These are phyloP conservation scores for Hyppa rectilinea DNA, from an alignment of 2,888 invertebrate genomes.

Conservation along the genomic window DNA sequence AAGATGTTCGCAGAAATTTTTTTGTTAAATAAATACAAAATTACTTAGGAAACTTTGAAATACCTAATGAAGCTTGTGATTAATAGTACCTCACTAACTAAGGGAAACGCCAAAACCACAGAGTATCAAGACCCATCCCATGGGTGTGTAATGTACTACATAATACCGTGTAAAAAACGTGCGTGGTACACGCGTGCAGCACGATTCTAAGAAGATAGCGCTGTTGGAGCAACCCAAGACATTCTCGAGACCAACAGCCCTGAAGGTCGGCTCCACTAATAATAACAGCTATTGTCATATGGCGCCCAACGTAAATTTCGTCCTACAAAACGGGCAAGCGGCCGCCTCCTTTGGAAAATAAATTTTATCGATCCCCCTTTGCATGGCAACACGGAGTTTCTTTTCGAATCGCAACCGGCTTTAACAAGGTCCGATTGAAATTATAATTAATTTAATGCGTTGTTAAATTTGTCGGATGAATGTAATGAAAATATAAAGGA, in stretches of 20 bases:
- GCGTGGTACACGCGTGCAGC: slow-evolving; percentile 80
- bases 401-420: slow-evolving; percentile 37
- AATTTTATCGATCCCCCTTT: slow-evolving; percentile 71
- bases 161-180: slow-evolving; percentile 80
- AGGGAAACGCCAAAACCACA: not conserved
- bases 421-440: slow-evolving; percentile 39
- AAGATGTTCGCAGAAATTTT: not conserved
- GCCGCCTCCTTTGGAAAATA: slow-evolving; percentile 32
- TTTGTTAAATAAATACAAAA: slow-evolving; percentile 1
- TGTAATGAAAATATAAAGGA: slow-evolving; percentile 41
- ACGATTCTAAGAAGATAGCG: slow-evolving; percentile 86
- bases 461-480: slow-evolving; percentile 52
- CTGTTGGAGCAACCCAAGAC: slow-evolving; percentile 79
- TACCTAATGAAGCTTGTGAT: not conserved
- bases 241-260: slow-evolving; percentile 78
- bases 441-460: slow-evolving; percentile 43
- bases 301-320: slow-evolving; percentile 64
- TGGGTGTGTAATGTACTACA: slow-evolving; percentile 54
- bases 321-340: slow-evolving; percentile 17
- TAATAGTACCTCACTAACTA: slow-evolving; percentile 1
- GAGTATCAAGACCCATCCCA: slow-evolving; percentile 67
- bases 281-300: slow-evolving; percentile 75
- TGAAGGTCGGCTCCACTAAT: slow-evolving; percentile 85
- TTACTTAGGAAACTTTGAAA: not conserved
- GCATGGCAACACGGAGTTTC: slow-evolving; percentile 65